Base-by-base conservation (phyloP, 2,797 vertebrate species). In the Syngnathus rostellatus region DNA sequence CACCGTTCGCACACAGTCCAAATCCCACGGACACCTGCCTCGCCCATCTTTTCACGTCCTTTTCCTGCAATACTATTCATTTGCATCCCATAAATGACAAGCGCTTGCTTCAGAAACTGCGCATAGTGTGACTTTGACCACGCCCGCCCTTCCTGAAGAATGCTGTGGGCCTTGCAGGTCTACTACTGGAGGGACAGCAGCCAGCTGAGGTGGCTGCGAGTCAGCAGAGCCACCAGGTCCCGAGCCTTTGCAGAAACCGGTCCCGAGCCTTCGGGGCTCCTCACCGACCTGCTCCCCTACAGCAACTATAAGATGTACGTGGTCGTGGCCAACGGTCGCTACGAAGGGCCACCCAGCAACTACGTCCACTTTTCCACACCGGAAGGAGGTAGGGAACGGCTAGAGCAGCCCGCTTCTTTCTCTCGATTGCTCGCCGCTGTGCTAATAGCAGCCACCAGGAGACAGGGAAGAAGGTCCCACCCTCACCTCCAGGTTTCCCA, bases 151-250 rank as follows among this genome's bases (percentile, higher is more conserved):
- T 50, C 46, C 46, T 7, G 8, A 51, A 10, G 7, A 37, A 9
- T 50, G 55, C 39, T 40, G 8, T 14, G 48, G 66, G 14, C 73
- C 38, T 0, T 68, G 23, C 91, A 99, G 97, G 93, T 94, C 46
- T 98, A 98, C 87, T 98, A 93, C 89, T 98, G 95, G 96, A 90
- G 94, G 74, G 95, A 98, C 82, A 97, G 94, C 89, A 99, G 97
- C 82, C 92, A 95, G 82, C 89, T 99, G 86, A 93, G 93, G 83
- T 94, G 90, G 90, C 87, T 93, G 43, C 89, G 92, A 83, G 92
- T 98, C 75, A 96, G 92, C 87, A 90, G 91, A 85, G 95, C 89
- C 68, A 91, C 92, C 81, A 94, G 94, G 83, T 93, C 91, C 40
- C 87, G 92, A 86, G 86, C 89, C 72, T 98, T 98, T 85, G 81